These are phyloP conservation scores for Nycteola revayana DNA, from an alignment of 2,888 invertebrate species.

Conservation along the genomic window DNA sequence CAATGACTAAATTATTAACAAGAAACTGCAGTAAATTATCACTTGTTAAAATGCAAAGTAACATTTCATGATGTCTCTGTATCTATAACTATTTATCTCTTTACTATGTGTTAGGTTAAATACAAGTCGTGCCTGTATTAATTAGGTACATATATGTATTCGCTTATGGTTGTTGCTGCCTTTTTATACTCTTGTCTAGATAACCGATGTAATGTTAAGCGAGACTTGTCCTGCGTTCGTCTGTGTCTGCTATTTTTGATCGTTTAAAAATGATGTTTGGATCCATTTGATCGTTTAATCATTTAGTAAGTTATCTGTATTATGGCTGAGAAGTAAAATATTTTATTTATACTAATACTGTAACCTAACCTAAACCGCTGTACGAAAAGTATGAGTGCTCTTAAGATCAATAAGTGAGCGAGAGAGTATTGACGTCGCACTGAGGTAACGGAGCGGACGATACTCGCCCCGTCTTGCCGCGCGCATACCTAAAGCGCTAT, in stretches of 20 bases:
- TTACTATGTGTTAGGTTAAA: slow-evolving; percentile 47
- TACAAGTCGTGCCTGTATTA: slow-evolving; percentile 53
- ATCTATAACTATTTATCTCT: slow-evolving; percentile 31
- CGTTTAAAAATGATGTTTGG: slow-evolving; percentile 19
- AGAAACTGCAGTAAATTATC: slow-evolving; percentile 6
- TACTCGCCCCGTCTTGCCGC: too few species aligned
- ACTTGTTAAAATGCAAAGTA: slow-evolving; percentile 30
- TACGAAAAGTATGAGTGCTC: too few species aligned
- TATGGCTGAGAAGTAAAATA: too few species aligned
- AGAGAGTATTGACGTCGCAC: too few species aligned
- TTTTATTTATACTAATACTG: too few species aligned
- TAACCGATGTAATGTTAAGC: slow-evolving; percentile 27
- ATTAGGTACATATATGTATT: slow-evolving; percentile 34
- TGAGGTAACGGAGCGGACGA: too few species aligned
- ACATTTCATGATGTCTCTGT: slow-evolving; percentile 23
- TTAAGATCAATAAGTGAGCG: too few species aligned
- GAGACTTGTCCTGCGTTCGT: slow-evolving; percentile 16
- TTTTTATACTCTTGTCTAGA: slow-evolving; percentile 35
- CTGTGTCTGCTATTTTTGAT: slow-evolving; percentile 12
- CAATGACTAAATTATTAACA: slow-evolving; percentile 9
- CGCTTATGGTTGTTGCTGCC: slow-evolving; percentile 31
- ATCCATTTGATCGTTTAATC: too few species aligned
- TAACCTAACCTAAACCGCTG: too few species aligned
- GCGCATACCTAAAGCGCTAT: too few species aligned
- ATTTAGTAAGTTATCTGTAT: too few species aligned